Evolutionary conservation across 2,113 vertebrate species (phyloP), one percentile per base, ranked within the genome.

Genomic region (Chlamydotis undulata): DNA sequence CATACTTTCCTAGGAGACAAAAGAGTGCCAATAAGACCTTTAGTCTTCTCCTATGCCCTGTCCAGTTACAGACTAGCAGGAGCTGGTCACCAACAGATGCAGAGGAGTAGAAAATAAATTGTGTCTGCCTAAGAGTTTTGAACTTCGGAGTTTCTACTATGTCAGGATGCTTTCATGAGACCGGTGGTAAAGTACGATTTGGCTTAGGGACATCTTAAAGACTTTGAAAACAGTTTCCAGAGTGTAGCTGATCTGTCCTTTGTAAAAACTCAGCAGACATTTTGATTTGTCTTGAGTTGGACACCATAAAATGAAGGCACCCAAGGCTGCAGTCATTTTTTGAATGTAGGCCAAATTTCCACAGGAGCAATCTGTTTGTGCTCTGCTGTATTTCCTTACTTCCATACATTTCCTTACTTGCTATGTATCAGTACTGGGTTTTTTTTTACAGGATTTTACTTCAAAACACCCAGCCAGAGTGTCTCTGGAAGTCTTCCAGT

Each of bases 401-500:
- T 43, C 29, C 23, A 31, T 25, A 9, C 28, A 56, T 77, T 86
- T 83, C 43, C 31, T 45, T 75, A n/a, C 15, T 77, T 87, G 28
- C 15, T 56, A 2, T n/a, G 19, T 64, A n/a, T 57, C 19, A 22
- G 10, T 26, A 61, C 33, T 71, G 18, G 71, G 15, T 92, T 92
- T 37, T 56, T 43, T 92, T 92, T 37, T 56, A 45, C 7, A 50
- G 24, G 33, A 64, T 83, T 96, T 95, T 81, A 16, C 24, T 83
- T 89, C 43, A 83, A 89, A 93, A 81, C 17, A 83, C 11, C 6
- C 26, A 81, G 39, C 15, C 29, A 41, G 23, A 67, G 39, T 70
- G 19, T 24, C 14, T 83, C 23, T 78, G 23, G 25, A 87, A 70
- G 19, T 28, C 33, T 93, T 81, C 19, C 19, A 41, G 10, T 53